A percentile compares a stretch with the other conserved stretches of the same genome.
Conservation (phyloP, 2,113 vertebrate genomes). For the Fukomys damarensis region DNA sequence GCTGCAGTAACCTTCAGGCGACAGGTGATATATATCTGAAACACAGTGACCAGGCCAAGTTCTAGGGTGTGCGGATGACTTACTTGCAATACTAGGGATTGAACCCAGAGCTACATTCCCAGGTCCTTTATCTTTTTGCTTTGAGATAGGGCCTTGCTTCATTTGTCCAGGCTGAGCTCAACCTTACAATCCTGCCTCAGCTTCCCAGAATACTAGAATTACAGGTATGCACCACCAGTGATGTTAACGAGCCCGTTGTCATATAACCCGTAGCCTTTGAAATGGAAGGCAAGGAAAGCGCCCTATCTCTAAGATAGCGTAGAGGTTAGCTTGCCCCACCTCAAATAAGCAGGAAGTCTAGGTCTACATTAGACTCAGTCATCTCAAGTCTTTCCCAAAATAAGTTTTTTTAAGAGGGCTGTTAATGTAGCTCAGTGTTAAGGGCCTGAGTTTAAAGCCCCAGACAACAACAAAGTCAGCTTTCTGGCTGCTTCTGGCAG, state of each 20-base stretch:
- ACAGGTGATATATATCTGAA: conserved; percentile 84
- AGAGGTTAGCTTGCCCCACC: background rate
- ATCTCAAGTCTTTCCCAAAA: background rate
- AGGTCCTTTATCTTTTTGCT: background rate
- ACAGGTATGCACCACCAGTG: background rate
- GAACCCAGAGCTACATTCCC: background rate
- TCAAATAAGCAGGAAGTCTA: background rate
- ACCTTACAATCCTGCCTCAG: background rate
- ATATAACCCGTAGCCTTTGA: background rate
- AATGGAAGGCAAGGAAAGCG: too few species aligned
- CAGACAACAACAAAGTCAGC: background rate
- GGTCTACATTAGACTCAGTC: background rate
- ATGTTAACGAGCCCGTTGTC: background rate
- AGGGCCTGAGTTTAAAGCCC: background rate
- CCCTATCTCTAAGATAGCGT: background rate
- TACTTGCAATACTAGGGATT: too few species aligned
- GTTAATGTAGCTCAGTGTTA: background rate
- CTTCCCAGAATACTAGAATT: too few species aligned
- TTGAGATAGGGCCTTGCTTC: background rate
- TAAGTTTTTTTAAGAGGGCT: background rate
- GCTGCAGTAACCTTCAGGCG: conserved; percentile 75
- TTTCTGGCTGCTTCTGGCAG: background rate
- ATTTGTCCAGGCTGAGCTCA: background rate
- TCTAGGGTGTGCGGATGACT: background rate
- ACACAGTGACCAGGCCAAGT: background rate